Evolutionary conservation across 2,797 vertebrate genomes (phyloP).

Genomic region (Monodelphis domestica): DNA sequence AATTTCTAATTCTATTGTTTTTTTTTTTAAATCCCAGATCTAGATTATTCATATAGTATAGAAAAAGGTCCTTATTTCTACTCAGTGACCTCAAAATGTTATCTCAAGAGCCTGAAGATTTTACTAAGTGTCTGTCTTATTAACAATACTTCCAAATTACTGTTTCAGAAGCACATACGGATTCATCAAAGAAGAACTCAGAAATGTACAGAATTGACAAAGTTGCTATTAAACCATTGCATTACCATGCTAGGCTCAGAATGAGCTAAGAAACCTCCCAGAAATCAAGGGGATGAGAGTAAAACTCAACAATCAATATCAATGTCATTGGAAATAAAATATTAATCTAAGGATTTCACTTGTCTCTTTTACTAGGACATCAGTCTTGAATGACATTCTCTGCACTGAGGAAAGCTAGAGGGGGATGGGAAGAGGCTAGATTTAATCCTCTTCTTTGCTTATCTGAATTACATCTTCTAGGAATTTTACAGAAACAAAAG

Average conservation of each 20-base stretch:
- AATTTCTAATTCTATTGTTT: constrained; percentile 37
- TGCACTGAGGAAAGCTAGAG: constrained; percentile 13
- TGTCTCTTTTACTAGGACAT: constrained; percentile 48
- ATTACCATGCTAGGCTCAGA: not conserved
- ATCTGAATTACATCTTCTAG: constrained; percentile 52
- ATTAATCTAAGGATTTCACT: constrained; percentile 55
- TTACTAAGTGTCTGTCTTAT: constrained; percentile 28
- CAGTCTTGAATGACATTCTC: constrained; percentile 12
- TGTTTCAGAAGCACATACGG: not conserved
- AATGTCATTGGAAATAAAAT: constrained; percentile 57
- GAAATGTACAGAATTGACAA: not conserved
- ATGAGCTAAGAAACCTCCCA: not conserved
- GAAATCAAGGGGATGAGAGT: not conserved
- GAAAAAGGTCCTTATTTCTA: not conserved
- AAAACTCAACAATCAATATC: constrained; percentile 18
- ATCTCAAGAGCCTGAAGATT: constrained; percentile 32
- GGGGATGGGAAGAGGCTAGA: not conserved
- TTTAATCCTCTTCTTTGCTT: constrained; percentile 47
- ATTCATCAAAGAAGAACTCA: constrained; percentile 13
- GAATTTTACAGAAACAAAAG: constrained; percentile 66
- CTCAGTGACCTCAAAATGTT: not conserved
- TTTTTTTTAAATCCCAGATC: not conserved
- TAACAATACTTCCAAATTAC: constrained; percentile 34
- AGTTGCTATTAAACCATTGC: not conserved
- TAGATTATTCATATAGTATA: not conserved